These are phyloP conservation scores for Rhopalosiphum maidis DNA, from an alignment of 1,140 invertebrate species.

Conservation along the genomic window DNA sequence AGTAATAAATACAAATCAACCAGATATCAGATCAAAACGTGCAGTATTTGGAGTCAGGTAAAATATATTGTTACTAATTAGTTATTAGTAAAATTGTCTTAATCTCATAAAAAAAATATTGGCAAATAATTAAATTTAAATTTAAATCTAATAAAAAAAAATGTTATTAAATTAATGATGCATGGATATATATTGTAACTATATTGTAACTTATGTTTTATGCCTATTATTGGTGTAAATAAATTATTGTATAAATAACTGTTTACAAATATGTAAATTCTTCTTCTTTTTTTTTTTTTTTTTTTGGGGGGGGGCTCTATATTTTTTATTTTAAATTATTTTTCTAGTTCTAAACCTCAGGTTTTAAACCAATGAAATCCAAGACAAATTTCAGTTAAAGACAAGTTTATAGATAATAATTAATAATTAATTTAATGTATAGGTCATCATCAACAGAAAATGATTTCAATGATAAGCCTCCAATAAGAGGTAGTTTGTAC, in stretches of 20 bases:
- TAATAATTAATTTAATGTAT: conserved; percentile 60
- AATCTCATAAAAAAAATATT: not conserved
- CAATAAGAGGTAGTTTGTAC: conserved; percentile 69
- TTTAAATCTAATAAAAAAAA: not conserved
- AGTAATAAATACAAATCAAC: conserved; percentile 15
- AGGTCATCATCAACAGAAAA: conserved; percentile 61
- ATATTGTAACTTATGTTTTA: not conserved
- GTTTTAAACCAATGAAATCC: not conserved
- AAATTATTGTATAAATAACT: not conserved
- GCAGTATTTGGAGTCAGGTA: conserved; percentile 45
- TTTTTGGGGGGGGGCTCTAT: not conserved
- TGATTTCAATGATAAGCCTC: conserved; percentile 59
- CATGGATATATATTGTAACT: no score
- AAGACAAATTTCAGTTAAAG: not conserved
- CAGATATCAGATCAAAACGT: conserved; percentile 40
- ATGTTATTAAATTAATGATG: not conserved
- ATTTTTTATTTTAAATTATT: not conserved
- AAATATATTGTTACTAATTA: not conserved
- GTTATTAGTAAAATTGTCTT: not conserved
- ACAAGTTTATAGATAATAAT: not conserved
- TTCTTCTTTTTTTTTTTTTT: not conserved
- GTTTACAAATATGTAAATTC: not conserved
- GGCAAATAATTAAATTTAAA: not conserved
- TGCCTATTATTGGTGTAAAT: not conserved
- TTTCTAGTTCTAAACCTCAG: not conserved